Evolutionary conservation across 2,113 vertebrate species (phyloP).

Genomic region (Orcinus orca): DNA sequence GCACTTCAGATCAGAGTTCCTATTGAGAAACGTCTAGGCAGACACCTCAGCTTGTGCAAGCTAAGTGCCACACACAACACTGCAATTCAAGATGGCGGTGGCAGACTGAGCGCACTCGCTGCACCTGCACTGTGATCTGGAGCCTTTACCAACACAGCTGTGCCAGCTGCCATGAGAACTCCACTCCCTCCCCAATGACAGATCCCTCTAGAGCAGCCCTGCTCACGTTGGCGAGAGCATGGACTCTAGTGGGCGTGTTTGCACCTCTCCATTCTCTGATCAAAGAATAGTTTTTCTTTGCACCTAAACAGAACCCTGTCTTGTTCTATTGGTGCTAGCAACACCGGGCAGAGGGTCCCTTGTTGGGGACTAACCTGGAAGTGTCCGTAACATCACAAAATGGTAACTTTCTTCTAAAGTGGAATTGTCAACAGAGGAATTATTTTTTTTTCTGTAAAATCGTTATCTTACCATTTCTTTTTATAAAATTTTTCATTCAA

Average conservation of each 20-base stretch:
- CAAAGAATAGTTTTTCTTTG: not conserved
- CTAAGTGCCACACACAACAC: no score
- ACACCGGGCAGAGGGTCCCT: no score
- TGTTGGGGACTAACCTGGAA: not conserved
- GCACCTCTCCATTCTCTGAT: not conserved
- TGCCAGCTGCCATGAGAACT: not conserved
- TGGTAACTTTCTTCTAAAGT: not conserved
- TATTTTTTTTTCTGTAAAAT: not conserved
- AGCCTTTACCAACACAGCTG: not conserved
- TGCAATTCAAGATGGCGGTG: not conserved
- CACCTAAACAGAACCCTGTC: not conserved
- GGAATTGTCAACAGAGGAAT: not conserved
- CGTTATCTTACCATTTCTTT: not conserved
- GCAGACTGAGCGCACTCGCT: accelerated
- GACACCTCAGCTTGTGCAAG: not conserved
- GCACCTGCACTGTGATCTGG: not conserved
- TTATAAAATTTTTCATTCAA: not conserved
- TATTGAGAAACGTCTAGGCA: not conserved
- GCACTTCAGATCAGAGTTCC: not conserved
- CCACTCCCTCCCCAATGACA: not conserved
- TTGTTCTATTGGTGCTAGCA: not conserved
- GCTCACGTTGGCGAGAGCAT: accelerated
- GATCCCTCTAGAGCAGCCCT: not conserved
- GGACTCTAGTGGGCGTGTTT: no score
- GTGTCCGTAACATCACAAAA: not conserved